Conservation (phyloP, 2,797 vertebrate species). For the Xerus rutilus region DNA sequence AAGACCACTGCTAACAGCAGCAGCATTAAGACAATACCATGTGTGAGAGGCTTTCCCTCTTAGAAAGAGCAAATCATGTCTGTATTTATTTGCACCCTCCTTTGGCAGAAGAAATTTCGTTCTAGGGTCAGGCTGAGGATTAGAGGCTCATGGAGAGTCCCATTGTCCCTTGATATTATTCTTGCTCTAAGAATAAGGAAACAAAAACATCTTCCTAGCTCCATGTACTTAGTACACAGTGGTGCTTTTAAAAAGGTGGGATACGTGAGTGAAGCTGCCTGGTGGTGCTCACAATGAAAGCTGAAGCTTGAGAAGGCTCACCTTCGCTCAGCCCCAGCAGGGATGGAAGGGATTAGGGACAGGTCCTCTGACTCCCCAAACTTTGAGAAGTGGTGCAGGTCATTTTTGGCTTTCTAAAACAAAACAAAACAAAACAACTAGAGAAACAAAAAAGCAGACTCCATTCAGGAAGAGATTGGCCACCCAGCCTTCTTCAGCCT, state of each 20-base stretch:
- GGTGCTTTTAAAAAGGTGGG: background rate
- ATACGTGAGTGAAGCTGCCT: background rate
- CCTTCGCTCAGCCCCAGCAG: background rate
- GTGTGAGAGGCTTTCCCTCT: background rate
- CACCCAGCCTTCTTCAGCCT: background rate
- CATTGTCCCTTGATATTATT: background rate
- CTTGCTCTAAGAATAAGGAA: background rate
- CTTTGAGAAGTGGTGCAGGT: background rate
- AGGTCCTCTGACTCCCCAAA: background rate
- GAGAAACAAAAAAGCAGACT: background rate
- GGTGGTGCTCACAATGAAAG: background rate
- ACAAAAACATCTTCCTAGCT: background rate
- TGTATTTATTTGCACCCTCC: background rate
- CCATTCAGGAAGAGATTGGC: background rate
- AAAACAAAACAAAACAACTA: background rate
- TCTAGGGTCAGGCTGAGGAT: background rate
- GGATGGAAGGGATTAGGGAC: background rate
- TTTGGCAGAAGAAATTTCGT: conserved; percentile 4
- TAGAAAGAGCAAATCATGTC: background rate
- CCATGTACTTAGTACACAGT: background rate
- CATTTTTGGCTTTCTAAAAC: background rate
- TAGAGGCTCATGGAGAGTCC: background rate
- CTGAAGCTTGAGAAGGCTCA: background rate
- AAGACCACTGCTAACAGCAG: background rate
- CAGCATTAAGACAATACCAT: background rate